A percentile compares a stretch with the other conserved stretches of the same genome.
phyloP scores from a whole-genome alignment of 2,797 vertebrate genomes.

The Naso thynnoides region DNA sequence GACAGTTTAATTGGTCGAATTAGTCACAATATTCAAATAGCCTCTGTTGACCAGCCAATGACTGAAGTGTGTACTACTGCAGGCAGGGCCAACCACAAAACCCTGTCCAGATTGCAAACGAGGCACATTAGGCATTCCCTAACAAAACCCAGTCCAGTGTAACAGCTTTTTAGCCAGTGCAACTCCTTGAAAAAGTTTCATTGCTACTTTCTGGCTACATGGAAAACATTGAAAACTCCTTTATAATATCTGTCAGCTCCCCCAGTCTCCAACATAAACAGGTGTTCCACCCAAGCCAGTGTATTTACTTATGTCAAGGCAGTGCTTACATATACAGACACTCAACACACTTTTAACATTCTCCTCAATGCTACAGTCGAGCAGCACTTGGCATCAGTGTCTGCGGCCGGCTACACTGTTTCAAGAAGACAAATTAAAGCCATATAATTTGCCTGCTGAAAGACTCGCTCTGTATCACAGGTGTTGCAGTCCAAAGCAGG shows the following conservation, averaged over 20 bases:
- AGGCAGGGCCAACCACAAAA: constrained; percentile 67
- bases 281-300: constrained; percentile 78
- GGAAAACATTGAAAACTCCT: constrained; percentile 77
- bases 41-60: constrained; percentile 76
- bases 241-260: constrained; percentile 81
- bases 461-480: constrained; percentile 79
- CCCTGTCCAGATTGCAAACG: constrained; percentile 74
- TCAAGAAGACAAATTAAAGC: constrained; percentile 81
- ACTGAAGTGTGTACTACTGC: constrained; percentile 75
- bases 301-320: constrained; percentile 84
- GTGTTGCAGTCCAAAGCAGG: constrained; percentile 68
- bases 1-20: constrained; percentile 84
- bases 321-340: constrained; percentile 80
- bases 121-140: constrained; percentile 74
- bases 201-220: constrained; percentile 75
- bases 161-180: constrained; percentile 59
- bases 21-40: constrained; percentile 82
- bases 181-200: constrained; percentile 67
- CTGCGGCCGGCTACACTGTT: constrained; percentile 69
- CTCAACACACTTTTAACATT: constrained; percentile 83
- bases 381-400: constrained; percentile 69
- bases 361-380: constrained; percentile 70
- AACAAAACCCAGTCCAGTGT: constrained; percentile 64
- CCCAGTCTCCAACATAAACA: constrained; percentile 81
- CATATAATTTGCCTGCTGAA: constrained; percentile 80